Evolutionary conservation across 2,113 vertebrate species (phyloP).

Genomic region (Notiomystis cincta): DNA sequence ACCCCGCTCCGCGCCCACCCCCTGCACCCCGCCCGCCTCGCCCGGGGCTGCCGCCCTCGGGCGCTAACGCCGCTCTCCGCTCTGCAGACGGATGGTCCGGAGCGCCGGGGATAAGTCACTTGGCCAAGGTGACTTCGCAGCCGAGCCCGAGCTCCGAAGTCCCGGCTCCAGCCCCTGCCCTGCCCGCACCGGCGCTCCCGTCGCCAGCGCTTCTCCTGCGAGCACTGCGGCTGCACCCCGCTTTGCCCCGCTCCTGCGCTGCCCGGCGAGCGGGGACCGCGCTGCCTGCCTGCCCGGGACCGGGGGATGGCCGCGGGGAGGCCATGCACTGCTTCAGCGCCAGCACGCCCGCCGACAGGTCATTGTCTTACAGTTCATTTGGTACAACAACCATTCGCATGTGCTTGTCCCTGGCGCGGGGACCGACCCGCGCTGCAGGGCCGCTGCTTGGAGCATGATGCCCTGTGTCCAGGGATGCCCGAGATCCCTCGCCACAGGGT

Average conservation of each 20-base stretch:
- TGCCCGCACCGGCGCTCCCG: not conserved
- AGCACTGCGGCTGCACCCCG: conserved; percentile 11
- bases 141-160: not conserved
- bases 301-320: not conserved
- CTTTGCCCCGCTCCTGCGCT: not conserved
- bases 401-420: not conserved
- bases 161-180: not conserved
- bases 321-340: conserved; percentile 17
- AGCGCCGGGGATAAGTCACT: conserved; percentile 8
- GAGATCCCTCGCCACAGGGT: not conserved
- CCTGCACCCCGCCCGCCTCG: not conserved
- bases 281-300: not conserved
- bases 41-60: not conserved
- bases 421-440: not conserved
- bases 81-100: not conserved
- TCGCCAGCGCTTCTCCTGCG: not conserved
- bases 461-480: fast-evolving
- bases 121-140: conserved; percentile 56
- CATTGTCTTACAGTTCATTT: not conserved
- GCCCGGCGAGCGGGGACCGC: not conserved
- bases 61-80: not conserved
- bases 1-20: not conserved
- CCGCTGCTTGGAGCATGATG: not conserved
- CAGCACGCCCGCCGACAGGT: conserved; percentile 43
- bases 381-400: not conserved